phyloP scores from a whole-genome alignment of 2,797 vertebrate species.

The Ammospiza maritima region DNA sequence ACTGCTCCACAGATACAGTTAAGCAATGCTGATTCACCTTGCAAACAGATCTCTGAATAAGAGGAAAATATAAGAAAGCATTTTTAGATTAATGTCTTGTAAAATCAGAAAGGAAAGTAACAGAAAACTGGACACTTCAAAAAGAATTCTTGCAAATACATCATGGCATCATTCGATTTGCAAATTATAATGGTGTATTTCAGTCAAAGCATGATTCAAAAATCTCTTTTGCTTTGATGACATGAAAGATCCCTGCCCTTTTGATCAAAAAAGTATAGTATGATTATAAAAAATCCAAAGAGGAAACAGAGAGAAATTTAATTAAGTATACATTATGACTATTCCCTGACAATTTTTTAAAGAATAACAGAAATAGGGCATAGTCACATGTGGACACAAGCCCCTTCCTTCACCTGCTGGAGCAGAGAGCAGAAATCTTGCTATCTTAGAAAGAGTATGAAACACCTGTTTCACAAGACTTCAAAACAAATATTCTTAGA shows the following conservation, averaged over 20 bases:
- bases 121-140: neutral
- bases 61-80: neutral
- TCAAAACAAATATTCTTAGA: neutral
- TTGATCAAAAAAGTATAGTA: neutral
- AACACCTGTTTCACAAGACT: neutral
- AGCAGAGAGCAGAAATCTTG: neutral
- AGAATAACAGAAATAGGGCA: neutral
- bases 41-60: neutral
- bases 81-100: neutral
- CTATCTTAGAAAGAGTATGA: neutral
- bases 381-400: neutral
- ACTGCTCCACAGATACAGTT: neutral
- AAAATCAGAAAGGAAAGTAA: neutral
- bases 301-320: neutral
- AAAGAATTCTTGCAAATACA: neutral
- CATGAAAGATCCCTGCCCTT: neutral
- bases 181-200: neutral
- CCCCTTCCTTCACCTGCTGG: neutral
- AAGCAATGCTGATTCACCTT: neutral
- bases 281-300: neutral
- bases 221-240: neutral
- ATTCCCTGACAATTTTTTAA: neutral
- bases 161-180: neutral
- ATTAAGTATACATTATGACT: neutral
- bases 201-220: neutral